phyloP scores from a whole-genome alignment of 2,888 invertebrate genomes.

The Ophion obscuratus region DNA sequence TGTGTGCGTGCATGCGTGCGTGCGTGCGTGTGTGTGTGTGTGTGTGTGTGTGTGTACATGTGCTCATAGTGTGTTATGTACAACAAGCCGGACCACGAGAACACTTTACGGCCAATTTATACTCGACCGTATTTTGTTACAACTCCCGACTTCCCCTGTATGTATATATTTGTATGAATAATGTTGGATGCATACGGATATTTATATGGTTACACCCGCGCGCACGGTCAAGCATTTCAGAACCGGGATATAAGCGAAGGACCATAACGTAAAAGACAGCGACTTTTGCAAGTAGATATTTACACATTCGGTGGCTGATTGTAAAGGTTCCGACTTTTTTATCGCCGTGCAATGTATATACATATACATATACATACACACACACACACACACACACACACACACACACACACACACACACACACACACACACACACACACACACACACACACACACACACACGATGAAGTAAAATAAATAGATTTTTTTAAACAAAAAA shows the following conservation, averaged over 20 bases:
- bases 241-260: constrained; percentile 3
- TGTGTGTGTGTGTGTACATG: not conserved
- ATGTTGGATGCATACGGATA: constrained; percentile 17
- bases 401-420: no score
- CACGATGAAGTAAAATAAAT: no score
- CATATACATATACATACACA: no score
- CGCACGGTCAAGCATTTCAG: constrained; percentile 21
- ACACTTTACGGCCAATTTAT: constrained; percentile 73
- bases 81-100: constrained; percentile 35
- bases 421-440: no score
- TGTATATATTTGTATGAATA: constrained; percentile 47
- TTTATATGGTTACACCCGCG: constrained; percentile 54
- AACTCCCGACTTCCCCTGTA: constrained; percentile 68
- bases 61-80: constrained; percentile 10
- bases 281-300: constrained; percentile 37
- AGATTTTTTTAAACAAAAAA: no score
- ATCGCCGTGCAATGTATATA: not conserved
- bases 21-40: not conserved
- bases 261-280: constrained; percentile 25
- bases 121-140: constrained; percentile 70
- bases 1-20: no score
- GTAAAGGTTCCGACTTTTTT: constrained; percentile 14
- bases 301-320: constrained; percentile 22
- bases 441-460: no score
- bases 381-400: no score